phyloP scores from a whole-genome alignment of 2,797 vertebrate species.

The Falco novaeseelandiae region DNA sequence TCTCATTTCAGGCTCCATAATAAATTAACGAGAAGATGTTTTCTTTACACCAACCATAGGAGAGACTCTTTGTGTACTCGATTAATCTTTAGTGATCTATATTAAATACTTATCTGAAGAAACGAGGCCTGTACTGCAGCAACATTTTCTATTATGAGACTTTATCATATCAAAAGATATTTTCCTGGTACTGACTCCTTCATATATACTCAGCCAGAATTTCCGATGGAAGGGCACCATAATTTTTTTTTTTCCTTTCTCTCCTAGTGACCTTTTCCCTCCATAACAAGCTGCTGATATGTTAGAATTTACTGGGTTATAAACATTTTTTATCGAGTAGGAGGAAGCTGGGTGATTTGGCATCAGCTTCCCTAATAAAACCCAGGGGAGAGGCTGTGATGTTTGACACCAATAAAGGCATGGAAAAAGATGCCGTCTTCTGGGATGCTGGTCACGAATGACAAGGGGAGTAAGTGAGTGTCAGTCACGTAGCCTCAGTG shows the following conservation, averaged over 20 bases:
- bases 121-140: slow-evolving; percentile 75
- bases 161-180: slow-evolving; percentile 78
- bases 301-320: slow-evolving; percentile 75
- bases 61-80: slow-evolving; percentile 65
- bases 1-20: slow-evolving; percentile 69
- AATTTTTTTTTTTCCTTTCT: slow-evolving; percentile 33
- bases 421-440: slow-evolving; percentile 6
- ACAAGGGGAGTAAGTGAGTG: not conserved
- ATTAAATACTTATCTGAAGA: slow-evolving; percentile 83
- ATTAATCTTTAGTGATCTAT: slow-evolving; percentile 82
- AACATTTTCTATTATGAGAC: slow-evolving; percentile 79
- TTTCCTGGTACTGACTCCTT: slow-evolving; percentile 60
- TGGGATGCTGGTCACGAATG: slow-evolving; percentile 26
- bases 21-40: slow-evolving; percentile 76
- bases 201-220: slow-evolving; percentile 66
- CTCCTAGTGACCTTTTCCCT: slow-evolving; percentile 72
- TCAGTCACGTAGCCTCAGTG: not conserved
- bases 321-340: slow-evolving; percentile 76
- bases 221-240: slow-evolving; percentile 69
- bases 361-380: slow-evolving; percentile 69
- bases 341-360: slow-evolving; percentile 58
- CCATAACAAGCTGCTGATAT: slow-evolving; percentile 74
- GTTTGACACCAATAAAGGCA: slow-evolving; percentile 63
- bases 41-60: slow-evolving; percentile 68
- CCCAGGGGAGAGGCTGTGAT: slow-evolving; percentile 20